These are phyloP conservation scores for Metaphire vulgaris DNA, from an alignment of 1,140 invertebrate genomes.

Conservation along the genomic window DNA sequence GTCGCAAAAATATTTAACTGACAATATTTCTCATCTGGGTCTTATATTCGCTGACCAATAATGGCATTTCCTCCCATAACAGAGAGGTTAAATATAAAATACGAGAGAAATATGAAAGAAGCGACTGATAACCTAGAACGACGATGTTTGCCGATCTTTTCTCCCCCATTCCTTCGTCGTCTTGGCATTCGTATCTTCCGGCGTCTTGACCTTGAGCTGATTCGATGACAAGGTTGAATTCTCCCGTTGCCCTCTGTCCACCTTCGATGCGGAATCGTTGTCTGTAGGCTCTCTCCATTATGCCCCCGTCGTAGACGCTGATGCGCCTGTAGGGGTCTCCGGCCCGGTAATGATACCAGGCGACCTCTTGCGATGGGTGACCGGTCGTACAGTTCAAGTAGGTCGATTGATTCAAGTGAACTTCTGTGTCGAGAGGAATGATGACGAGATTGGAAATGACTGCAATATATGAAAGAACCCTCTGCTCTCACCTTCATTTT, in stretches of 20 bases:
- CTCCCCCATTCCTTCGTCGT: background rate
- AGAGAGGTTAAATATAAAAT: no score
- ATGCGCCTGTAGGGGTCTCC: background rate
- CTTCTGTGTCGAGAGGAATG: background rate
- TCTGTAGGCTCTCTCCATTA: background rate
- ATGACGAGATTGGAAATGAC: no score
- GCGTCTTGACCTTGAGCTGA: background rate
- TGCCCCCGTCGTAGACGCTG: background rate
- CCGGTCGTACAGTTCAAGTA: background rate
- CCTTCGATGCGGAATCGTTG: background rate
- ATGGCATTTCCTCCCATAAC: no score
- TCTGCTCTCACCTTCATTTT: no score
- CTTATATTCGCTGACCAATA: no score
- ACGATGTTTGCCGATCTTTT: background rate
- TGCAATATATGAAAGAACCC: no score
- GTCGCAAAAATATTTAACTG: no score
- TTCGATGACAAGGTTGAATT: background rate
- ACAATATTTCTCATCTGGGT: no score
- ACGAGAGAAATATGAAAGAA: no score
- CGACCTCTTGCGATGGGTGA: background rate
- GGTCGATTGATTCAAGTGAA: background rate
- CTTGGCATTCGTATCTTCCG: background rate
- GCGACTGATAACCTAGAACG: background rate
- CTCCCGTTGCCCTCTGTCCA: background rate
- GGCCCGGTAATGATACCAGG: background rate